Evolutionary conservation across 2,888 invertebrate species (phyloP), one percentile per base, ranked within the genome.

Genomic region (Campoletis raptor): DNA sequence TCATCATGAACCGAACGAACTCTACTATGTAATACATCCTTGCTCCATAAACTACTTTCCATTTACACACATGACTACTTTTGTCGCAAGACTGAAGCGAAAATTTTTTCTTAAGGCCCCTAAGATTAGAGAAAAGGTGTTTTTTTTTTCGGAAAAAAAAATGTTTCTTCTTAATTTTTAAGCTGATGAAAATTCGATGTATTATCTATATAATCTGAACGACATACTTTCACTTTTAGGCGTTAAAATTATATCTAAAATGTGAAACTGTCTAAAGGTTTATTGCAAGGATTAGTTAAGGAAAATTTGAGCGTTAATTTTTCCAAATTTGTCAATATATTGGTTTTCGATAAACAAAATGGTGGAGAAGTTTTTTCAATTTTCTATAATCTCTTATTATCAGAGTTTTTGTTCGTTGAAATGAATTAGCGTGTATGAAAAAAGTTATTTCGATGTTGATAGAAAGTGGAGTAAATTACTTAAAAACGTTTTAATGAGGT

Each of bases 31-130:
- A n/a, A n/a, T n/a, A n/a, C 57, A 87, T 82, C 81, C 78, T 85
- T 40, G 84, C 74, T 87, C 85, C 79, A 82, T 67, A 80, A 82
- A 87, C 85, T 64, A 82, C 83, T 81, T 86, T 85, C 85, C 87
- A 85, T 87, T 85, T 87, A 61, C 81, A 69, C 45, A 57, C 74
- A 77, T 61, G 72, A 73, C 83, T 54, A 80, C 72, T 67, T 80
- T 83, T 9, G 83, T 74, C 45, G 18, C 64, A 42, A 57, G 72
- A 61, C 72, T 18, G 40, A 67, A 52, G 80, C 21, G 64, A 80
- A 36, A 45, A n/a, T 45, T 85, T 42, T 67, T 21, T 67, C 30
- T 61, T 30, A 2, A 30, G 21, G n/a, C 10, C 18, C 18, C 24
- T 10, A 12, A 10, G 15, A 54, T 72, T n/a, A n/a, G 8, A n/a